Conservation (phyloP, 1,140 invertebrate genomes). For the Ctenoplectra terminalis region DNA sequence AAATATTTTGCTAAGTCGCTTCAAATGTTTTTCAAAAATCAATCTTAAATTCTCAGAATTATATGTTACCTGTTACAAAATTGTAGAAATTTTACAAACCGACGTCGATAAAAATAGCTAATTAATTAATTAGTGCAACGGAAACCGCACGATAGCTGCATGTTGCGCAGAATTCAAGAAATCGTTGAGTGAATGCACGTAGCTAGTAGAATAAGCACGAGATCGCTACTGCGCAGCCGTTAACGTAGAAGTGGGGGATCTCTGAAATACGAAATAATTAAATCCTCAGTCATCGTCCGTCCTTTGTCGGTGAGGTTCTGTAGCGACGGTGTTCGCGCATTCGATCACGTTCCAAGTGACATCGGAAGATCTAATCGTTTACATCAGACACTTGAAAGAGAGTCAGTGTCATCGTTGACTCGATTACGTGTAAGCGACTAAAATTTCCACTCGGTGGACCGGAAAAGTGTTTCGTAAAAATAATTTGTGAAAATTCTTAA, state of each 20-base stretch:
- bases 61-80: too few species aligned
- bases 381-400: not conserved
- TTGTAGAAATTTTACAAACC: not conserved
- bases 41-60: too few species aligned
- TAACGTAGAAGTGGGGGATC: not conserved
- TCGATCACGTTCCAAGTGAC: not conserved
- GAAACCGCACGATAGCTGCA: not conserved
- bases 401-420: not conserved
- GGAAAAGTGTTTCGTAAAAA: not conserved
- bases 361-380: not conserved
- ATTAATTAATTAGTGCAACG: not conserved
- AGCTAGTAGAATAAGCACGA: not conserved
- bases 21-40: too few species aligned
- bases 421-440: too few species aligned
- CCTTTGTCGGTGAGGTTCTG: slow-evolving; percentile 5
- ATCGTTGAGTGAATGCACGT: slow-evolving; percentile 21
- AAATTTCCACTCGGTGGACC: not conserved
- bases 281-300: slow-evolving; percentile 46
- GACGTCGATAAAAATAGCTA: too few species aligned
- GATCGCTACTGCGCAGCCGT: slow-evolving; percentile 31
- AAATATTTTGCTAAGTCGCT: too few species aligned
- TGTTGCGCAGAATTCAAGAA: not conserved
- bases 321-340: not conserved
- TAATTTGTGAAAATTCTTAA: not conserved
- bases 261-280: slow-evolving; percentile 48